Evolutionary conservation across 1,140 invertebrate genomes (phyloP).

Genomic region (Brachionus manjavacas): DNA sequence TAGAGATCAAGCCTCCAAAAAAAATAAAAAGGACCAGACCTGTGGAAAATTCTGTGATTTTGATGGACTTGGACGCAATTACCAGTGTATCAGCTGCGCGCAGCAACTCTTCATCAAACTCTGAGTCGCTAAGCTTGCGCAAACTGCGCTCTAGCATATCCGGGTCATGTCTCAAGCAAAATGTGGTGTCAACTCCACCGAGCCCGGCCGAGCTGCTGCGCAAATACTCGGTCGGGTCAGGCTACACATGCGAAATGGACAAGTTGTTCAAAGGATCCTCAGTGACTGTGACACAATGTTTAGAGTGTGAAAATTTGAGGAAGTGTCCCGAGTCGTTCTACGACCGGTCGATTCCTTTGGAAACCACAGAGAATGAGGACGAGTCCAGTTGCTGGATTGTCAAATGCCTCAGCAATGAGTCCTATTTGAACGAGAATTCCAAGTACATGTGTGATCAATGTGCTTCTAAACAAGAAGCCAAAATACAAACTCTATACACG

Average conservation of each 20-base stretch:
- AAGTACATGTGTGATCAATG: conserved; percentile 36
- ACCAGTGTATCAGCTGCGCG: not conserved
- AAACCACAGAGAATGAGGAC: conserved; percentile 21
- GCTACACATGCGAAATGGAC: conserved; percentile 20
- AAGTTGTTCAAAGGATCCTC: conserved; percentile 26
- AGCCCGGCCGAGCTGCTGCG: conserved; percentile 1
- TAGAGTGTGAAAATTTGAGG: conserved; percentile 32
- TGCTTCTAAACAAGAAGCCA: conserved; percentile 22
- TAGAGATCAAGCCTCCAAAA: not conserved
- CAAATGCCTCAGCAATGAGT: conserved; percentile 28
- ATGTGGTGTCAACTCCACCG: not conserved
- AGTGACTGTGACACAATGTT: conserved; percentile 21
- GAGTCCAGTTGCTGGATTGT: conserved; percentile 9
- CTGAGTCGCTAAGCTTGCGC: not conserved
- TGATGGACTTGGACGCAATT: not conserved
- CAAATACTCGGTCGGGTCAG: not conserved
- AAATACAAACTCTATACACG: not conserved
- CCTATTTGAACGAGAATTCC: conserved; percentile 32
- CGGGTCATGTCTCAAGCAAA: not conserved
- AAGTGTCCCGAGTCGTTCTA: conserved; percentile 34
- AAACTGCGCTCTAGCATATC: not conserved
- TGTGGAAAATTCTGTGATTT: not conserved
- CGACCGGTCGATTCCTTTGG: not conserved
- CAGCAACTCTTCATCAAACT: not conserved
- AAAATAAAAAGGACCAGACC: not conserved